phyloP scores from a whole-genome alignment of 2,888 invertebrate genomes.

The Drosophila anomalata region DNA sequence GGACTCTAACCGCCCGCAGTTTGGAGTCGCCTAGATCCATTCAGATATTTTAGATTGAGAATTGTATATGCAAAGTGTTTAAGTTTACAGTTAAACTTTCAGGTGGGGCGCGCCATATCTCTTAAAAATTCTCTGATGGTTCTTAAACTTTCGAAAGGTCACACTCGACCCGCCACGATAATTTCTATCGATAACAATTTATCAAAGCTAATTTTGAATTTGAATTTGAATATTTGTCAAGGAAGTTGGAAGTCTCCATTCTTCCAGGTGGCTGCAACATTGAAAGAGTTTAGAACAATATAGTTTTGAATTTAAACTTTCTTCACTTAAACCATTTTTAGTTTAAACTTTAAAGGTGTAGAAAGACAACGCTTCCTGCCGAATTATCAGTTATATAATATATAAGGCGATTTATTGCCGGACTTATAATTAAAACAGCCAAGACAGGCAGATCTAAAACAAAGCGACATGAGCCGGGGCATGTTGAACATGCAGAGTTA shows the following conservation, averaged over 20 bases:
- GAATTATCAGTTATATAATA: conserved; percentile 23
- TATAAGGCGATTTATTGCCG: conserved; percentile 9
- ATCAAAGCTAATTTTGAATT: conserved; percentile 6
- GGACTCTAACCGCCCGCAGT: conserved; percentile 64
- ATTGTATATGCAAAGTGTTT: neutral
- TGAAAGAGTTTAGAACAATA: too few relatives aligned
- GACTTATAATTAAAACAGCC: conserved; percentile 32
- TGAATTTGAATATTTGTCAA: neutral
- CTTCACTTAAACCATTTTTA: neutral
- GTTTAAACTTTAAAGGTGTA: neutral
- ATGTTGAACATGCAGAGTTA: conserved; percentile 24
- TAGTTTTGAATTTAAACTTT: too few relatives aligned
- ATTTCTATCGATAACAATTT: neutral
- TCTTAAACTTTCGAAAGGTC: neutral
- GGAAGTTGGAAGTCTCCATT: too few relatives aligned
- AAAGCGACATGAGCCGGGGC: conserved; percentile 14
- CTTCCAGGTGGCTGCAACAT: too few relatives aligned
- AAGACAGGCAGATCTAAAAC: conserved; percentile 19
- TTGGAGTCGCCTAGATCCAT: conserved; percentile 78
- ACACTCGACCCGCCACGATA: neutral
- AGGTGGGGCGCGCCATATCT: neutral
- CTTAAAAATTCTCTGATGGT: neutral
- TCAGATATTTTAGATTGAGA: neutral
- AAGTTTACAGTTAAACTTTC: conserved; percentile 9
- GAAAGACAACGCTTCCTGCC: conserved; percentile 23